Evolutionary conservation across 1,140 invertebrate genomes (phyloP), one percentile per base, ranked within the genome.

Genomic region (Mactra quadrangularis): DNA sequence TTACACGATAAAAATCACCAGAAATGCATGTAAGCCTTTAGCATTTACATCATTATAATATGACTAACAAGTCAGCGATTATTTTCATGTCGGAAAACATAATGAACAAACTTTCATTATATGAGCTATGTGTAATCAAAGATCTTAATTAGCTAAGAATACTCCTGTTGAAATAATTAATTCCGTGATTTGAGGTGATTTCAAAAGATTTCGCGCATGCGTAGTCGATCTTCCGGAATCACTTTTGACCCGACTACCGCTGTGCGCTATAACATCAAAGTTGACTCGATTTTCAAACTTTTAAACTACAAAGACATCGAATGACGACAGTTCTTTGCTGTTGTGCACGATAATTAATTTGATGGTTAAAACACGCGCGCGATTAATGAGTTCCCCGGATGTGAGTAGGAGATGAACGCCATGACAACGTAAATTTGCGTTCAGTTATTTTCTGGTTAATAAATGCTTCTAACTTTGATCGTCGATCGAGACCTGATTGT

Each of bases 321-420:
- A 60, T 35, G 57, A 60, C 31, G 33, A 60, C 57, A 60, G 27
- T 60, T 60, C 31, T 60, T 6, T 41, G 38, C 38, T 41, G 38
- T 41, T n/a, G 31, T 31, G 33, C 57, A 60, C 57, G 57, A 60
- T 60, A 60, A 60, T 60, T 60, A 60, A 60, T 27, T 35, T 41
- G 33, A 35, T 33, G n/a, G 33, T 13, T 60, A 33, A 27, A 60
- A 60, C 31, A 60, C 29, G 13, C 57, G 17, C 2, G 19, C 33
- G 31, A 6, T 11, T 33, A 31, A 60, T 60, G n/a, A 60, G 3
- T 41, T 41, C 38, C 38, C 38, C 38, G 38, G 38, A 41, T 41
- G 38, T 41, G 38, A 6, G 38, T 9, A 17, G 31, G 29, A 60
- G 57, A 35, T 35, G 31, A 33, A 33, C 57, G 19, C 19, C 33